A percentile compares a stretch with the other conserved stretches of the same genome.
phyloP scores from a whole-genome alignment of 1,140 invertebrate species.

The Apis mellifera region DNA sequence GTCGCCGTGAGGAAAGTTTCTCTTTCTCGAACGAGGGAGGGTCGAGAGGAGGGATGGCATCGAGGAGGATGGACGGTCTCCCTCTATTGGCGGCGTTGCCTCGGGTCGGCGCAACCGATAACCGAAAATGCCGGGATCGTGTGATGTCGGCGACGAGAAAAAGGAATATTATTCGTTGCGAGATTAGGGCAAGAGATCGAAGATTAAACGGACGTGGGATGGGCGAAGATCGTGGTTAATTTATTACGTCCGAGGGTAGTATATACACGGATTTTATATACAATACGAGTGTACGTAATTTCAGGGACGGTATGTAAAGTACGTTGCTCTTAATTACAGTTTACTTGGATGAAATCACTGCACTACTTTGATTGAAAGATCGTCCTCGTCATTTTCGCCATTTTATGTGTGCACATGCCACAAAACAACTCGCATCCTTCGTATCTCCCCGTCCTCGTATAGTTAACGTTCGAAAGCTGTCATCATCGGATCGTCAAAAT shows the following conservation, averaged over 20 bases:
- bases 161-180: no score
- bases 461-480: not conserved
- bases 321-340: not conserved
- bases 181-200: not conserved
- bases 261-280: not conserved
- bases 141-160: not conserved
- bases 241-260: not conserved
- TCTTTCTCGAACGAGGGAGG: not conserved
- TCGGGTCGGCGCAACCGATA: constrained; percentile 7
- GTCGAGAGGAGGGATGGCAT: not conserved
- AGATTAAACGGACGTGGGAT: not conserved
- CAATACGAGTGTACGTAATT: not conserved
- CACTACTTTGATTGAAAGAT: not conserved
- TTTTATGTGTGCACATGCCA: not conserved
- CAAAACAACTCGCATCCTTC: not conserved
- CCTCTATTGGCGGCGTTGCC: not conserved
- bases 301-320: constrained; percentile 6
- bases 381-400: not conserved
- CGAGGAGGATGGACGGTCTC: not conserved
- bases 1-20: constrained; percentile 22
- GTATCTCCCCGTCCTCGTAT: not conserved
- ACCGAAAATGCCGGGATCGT: constrained; percentile 1
- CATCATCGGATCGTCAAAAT: not conserved
- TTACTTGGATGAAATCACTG: no score
- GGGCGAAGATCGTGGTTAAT: constrained; percentile 1